A percentile compares a stretch with the other conserved stretches of the same genome.
Evolutionary conservation across 2,113 vertebrate genomes (phyloP).

Genomic region (Aptenodytes forsteri): DNA sequence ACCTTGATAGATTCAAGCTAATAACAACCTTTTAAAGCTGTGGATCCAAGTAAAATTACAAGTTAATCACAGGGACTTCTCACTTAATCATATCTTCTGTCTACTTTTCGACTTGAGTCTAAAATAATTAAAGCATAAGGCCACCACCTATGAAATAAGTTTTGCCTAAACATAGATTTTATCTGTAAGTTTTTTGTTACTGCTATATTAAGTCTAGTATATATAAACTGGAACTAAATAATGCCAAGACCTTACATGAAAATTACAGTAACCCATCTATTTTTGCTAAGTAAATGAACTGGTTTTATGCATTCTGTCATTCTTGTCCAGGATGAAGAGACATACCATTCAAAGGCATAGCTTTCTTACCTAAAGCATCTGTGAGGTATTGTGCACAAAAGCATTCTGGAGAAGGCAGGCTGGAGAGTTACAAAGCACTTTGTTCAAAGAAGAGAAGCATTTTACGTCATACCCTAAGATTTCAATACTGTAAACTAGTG

Average conservation of each 20-base stretch:
- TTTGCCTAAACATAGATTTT: not conserved
- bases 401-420: not conserved
- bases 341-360: not conserved
- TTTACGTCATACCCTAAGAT: accelerated
- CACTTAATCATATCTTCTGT: not conserved
- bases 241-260: not conserved
- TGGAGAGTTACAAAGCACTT: not conserved
- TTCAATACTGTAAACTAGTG: not conserved
- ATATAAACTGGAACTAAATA: not conserved
- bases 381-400: not conserved
- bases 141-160: not conserved
- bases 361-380: not conserved
- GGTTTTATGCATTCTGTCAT: not conserved
- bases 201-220: not conserved
- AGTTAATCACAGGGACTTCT: not conserved
- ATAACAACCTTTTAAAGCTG: not conserved
- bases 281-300: not conserved
- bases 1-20: not conserved
- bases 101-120: not conserved
- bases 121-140: not conserved
- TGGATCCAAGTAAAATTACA: not conserved
- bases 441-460: not conserved
- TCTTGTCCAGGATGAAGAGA: not conserved
- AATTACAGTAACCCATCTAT: not conserved
- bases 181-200: not conserved